These are phyloP conservation scores for Myathropa florea DNA, from an alignment of 2,888 invertebrate species.

Conservation along the genomic window DNA sequence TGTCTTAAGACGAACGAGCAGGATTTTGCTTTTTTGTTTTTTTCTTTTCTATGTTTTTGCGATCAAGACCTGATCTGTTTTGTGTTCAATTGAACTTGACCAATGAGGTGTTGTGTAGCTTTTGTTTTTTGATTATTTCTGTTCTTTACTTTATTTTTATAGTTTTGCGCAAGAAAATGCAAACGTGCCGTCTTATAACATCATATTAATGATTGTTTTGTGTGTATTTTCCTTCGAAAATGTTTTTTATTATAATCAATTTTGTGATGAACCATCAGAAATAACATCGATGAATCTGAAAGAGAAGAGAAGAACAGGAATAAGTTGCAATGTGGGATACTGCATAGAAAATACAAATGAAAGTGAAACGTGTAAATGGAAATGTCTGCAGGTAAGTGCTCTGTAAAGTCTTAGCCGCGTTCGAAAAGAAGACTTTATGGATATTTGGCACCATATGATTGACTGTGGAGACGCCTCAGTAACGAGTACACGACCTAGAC, in stretches of 20 bases:
- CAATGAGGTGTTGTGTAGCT: not conserved
- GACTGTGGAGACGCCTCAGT: no score
- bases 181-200: slow-evolving; percentile 39
- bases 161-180: slow-evolving; percentile 57
- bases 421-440: no score
- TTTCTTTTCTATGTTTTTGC: not conserved
- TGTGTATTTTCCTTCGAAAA: slow-evolving; percentile 70
- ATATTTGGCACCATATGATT: no score
- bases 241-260: slow-evolving; percentile 69
- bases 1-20: not conserved
- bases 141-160: slow-evolving; percentile 33
- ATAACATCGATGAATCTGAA: slow-evolving; percentile 69
- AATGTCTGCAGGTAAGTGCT: not conserved
- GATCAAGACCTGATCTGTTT: slow-evolving; percentile 24
- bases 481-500: no score
- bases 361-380: not conserved
- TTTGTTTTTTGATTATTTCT: not conserved
- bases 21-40: not conserved
- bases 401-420: no score
- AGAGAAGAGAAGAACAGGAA: slow-evolving; percentile 27
- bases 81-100: not conserved
- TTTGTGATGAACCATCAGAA: slow-evolving; percentile 62
- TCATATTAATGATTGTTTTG: slow-evolving; percentile 72
- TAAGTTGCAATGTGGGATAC: not conserved
- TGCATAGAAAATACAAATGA: not conserved